Base-by-base conservation (phyloP, 1,140 invertebrate genomes). In the Frieseomelitta varia region DNA sequence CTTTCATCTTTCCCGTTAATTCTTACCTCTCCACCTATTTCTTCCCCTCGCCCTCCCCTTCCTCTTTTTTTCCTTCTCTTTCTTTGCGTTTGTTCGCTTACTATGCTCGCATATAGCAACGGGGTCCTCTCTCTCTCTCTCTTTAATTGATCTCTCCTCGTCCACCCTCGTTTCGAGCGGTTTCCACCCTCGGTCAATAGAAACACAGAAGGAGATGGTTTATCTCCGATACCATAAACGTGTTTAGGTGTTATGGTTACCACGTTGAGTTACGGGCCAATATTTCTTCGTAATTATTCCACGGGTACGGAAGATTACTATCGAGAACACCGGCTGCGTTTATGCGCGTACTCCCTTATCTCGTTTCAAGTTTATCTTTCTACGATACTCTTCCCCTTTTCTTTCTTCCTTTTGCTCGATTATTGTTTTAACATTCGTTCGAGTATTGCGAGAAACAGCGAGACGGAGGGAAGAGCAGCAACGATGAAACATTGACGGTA, bases 241-340 rank as follows among this genome's bases (percentile, higher is more conserved):
- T 74, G 76, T 68, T n/a, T 85, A 72, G 88, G 78, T 85, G 81
- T 90, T 90, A 90, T 79, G 81, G 87, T 82, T 88, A 85, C 69
- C 74, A 81, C 55, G 71, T 56, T 85, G 88, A 90, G 82, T 90
- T 90, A 90, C 87, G 79, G 79, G 63, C 79, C 87, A 87, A 90
- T 90, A 90, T 90, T 88, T 90, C 85, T 90, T 88, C 87, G 75
- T 90, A 90, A 90, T 90, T 88, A 90, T 90, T 88, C 82, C 72
- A 78, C 79, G 77, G 8, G 30, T 73, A 30, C 61, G 30, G 53
- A 68, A 83, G 87, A 84, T 47, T 85, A 88, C 30, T 71, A 88
- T 87, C 81, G 74, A 24, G 61, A 87, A 67, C 63, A 58, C 30
- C 34, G 56, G 27, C 12, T 47, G 21, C 24, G 21, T 53, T 15